Percentiles rank a stretch among this genome's conserved stretches.
Evolutionary conservation across 2,113 vertebrate genomes (phyloP).

Genomic region (Salminus brasiliensis): DNA sequence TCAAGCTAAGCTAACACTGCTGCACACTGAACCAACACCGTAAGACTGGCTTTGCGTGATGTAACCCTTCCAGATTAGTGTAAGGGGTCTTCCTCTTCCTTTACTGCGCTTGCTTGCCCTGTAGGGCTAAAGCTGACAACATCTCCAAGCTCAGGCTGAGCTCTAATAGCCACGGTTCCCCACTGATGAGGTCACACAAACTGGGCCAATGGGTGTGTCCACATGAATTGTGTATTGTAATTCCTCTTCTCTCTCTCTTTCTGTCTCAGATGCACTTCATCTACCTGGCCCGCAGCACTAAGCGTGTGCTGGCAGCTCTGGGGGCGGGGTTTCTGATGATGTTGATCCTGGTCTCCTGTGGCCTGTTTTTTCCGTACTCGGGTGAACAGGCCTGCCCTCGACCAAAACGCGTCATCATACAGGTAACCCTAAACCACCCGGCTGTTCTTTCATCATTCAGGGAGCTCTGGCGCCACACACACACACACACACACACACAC

Average conservation of each 20-base stretch:
- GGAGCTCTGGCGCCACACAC: background rate
- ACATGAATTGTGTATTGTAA: no score
- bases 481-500: background rate
- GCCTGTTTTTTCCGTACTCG: conserved; percentile 91
- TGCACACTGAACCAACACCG: no score
- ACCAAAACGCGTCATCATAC: conserved; percentile 91
- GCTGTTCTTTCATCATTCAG: background rate
- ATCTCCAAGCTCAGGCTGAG: no score
- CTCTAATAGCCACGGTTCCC: no score
- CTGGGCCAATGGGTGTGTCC: no score
- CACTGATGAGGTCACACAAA: no score
- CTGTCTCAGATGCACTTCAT: conserved; percentile 86
- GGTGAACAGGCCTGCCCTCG: conserved; percentile 80
- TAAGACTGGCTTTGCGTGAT: no score
- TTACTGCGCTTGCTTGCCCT: no score
- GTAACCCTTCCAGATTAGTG: no score
- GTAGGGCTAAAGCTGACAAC: no score
- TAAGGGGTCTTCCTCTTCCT: no score
- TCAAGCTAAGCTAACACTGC: no score
- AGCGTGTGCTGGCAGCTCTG: conserved; percentile 80
- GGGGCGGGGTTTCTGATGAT: conserved; percentile 77
- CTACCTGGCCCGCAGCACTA: conserved; percentile 88
- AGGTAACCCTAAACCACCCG: conserved; percentile 76
- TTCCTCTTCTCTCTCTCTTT: background rate
- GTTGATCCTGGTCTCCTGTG: conserved; percentile 85